Evolutionary conservation across 2,113 vertebrate species (phyloP).

Genomic region (Herpailurus yagouaroundi): DNA sequence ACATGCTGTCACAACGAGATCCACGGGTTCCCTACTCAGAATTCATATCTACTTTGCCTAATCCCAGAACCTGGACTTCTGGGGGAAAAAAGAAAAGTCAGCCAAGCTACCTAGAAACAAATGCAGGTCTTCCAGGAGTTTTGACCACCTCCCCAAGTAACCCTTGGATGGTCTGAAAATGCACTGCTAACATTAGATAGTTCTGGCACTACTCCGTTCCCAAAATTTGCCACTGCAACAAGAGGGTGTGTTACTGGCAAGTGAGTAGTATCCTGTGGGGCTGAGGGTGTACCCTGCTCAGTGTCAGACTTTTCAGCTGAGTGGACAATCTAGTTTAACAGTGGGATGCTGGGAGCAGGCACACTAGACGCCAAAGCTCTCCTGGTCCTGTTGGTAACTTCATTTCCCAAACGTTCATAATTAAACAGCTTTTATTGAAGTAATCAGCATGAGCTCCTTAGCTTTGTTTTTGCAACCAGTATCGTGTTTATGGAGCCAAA

Average conservation of each 20-base stretch:
- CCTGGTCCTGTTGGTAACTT: slow-evolving; percentile 89
- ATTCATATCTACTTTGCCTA: not conserved
- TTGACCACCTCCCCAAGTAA: not conserved
- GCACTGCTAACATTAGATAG: not conserved
- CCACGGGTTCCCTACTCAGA: not conserved
- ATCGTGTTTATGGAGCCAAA: slow-evolving; percentile 97
- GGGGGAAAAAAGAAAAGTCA: not conserved
- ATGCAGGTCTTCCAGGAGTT: not conserved
- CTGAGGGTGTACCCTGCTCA: slow-evolving; percentile 33
- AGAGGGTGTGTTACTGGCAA: slow-evolving; percentile 22
- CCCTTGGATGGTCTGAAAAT: not conserved
- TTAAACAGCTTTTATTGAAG: slow-evolving; percentile 96
- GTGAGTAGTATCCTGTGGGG: not conserved
- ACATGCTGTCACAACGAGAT: not conserved
- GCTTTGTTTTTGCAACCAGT: slow-evolving; percentile 93
- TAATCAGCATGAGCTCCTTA: slow-evolving; percentile 94
- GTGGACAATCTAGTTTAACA: slow-evolving; percentile 80
- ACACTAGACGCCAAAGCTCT: slow-evolving; percentile 86
- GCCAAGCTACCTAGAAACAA: not conserved
- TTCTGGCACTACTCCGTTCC: slow-evolving; percentile 9
- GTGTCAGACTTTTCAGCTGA: slow-evolving; percentile 78
- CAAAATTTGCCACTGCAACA: not conserved
- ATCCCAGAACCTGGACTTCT: not conserved
- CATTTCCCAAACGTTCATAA: slow-evolving; percentile 96
- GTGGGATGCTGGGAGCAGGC: slow-evolving; percentile 87